Conservation (phyloP, 2,888 invertebrate species). For the Gastrophysa polygoni region DNA sequence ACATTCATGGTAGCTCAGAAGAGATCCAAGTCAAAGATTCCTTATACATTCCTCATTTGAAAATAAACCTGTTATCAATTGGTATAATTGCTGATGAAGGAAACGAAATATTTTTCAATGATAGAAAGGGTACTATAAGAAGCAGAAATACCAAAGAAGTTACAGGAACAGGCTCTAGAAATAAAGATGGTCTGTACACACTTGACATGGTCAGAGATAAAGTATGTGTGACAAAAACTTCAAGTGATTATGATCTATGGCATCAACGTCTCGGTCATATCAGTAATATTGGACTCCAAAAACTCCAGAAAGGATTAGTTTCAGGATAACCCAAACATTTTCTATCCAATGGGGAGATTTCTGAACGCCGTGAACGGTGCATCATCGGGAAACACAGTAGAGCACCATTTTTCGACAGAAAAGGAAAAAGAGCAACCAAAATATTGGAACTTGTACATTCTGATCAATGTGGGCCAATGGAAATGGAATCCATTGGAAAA, state of each 20-base stretch:
- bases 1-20: too few species aligned
- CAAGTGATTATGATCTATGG: background rate
- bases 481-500: slow-evolving; percentile 3
- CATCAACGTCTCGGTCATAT: too few species aligned
- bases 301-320: slow-evolving; percentile 6
- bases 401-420: background rate
- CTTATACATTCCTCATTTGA: too few species aligned
- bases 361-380: background rate
- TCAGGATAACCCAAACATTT: background rate
- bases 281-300: background rate
- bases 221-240: background rate
- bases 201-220: too few species aligned
- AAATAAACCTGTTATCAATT: too few species aligned
- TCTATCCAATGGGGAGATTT: background rate
- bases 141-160: too few species aligned
- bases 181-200: too few species aligned
- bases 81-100: too few species aligned
- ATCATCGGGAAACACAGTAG: background rate
- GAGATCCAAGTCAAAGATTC: too few species aligned
- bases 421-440: background rate
- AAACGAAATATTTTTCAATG: too few species aligned
- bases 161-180: too few species aligned
- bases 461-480: background rate
- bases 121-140: too few species aligned
- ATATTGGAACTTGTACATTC: slow-evolving; percentile 5